phyloP scores from a whole-genome alignment of 2,113 vertebrate species.

The Lampris incognitus region DNA sequence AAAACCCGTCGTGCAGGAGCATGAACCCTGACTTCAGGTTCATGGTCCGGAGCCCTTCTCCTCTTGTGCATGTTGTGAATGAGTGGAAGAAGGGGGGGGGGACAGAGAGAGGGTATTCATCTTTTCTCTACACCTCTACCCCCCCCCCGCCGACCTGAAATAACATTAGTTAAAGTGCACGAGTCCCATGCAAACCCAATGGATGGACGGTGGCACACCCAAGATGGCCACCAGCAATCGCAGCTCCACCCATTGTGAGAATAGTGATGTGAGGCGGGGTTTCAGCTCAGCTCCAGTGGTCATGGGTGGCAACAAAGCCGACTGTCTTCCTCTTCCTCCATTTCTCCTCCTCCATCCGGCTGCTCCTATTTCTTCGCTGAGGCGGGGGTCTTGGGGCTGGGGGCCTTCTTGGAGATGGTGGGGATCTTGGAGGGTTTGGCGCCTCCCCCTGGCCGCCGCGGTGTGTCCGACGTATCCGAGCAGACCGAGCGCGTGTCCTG shows the following conservation, averaged over 20 bases:
- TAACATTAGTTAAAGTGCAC: conserved; percentile 52
- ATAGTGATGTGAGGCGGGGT: neutral
- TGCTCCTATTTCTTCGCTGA: conserved; percentile 83
- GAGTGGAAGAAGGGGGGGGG: conserved; percentile 33
- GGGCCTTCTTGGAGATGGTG: conserved; percentile 94
- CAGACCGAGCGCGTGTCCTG: conserved; percentile 94
- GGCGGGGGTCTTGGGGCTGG: conserved; percentile 88
- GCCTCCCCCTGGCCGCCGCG: conserved; percentile 84
- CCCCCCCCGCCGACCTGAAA: neutral
- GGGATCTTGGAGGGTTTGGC: conserved; percentile 95
- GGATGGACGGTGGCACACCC: conserved; percentile 41
- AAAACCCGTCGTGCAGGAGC: conserved; percentile 17
- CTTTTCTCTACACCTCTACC: conserved; percentile 29
- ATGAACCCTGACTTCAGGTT: conserved; percentile 34
- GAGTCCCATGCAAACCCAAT: conserved; percentile 30
- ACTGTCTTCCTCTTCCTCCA: neutral
- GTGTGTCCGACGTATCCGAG: conserved; percentile 96
- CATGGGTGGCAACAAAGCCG: too few relatives aligned
- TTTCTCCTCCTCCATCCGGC: neutral
- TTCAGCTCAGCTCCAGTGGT: neutral
- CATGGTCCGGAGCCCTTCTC: conserved; percentile 30
- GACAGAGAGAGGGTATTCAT: conserved; percentile 36
- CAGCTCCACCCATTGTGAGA: neutral
- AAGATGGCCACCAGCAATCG: conserved; percentile 1
- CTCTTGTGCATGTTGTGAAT: conserved; percentile 57